Evolutionary conservation across 2,888 invertebrate species (phyloP).

Genomic region (Drosophila mulleri): DNA sequence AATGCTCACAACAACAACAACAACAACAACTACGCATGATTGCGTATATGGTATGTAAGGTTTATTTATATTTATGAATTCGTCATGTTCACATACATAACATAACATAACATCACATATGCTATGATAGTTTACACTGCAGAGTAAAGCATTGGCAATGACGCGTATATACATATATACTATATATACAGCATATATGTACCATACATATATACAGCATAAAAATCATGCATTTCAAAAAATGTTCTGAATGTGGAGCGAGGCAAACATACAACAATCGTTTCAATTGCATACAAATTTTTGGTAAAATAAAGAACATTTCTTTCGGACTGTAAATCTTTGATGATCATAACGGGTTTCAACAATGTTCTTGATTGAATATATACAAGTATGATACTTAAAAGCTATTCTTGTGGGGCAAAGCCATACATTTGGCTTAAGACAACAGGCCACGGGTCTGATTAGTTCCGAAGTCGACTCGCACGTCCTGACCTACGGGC

Average conservation of each 20-base stretch:
- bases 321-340: neutral
- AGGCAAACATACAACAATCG: neutral
- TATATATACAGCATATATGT: neutral
- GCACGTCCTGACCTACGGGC: too few relatives aligned
- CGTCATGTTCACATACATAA: constrained; percentile 56
- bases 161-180: neutral
- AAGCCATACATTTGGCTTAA: neutral
- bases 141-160: constrained; percentile 41
- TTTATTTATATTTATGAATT: constrained; percentile 79
- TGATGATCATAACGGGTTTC: neutral
- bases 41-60: constrained; percentile 70
- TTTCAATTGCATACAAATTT: constrained; percentile 18
- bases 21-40: constrained; percentile 55
- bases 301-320: neutral
- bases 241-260: constrained; percentile 6
- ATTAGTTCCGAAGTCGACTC: neutral
- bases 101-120: constrained; percentile 3
- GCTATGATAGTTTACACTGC: constrained; percentile 32
- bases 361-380: neutral
- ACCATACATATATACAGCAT: constrained; percentile 1
- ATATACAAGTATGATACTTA: neutral
- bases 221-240: constrained; percentile 56
- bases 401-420: neutral
- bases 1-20: constrained; percentile 35
- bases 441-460: neutral